Base-by-base conservation (phyloP, 2,888 invertebrate species). In the Macrosiphum euphorbiae region DNA sequence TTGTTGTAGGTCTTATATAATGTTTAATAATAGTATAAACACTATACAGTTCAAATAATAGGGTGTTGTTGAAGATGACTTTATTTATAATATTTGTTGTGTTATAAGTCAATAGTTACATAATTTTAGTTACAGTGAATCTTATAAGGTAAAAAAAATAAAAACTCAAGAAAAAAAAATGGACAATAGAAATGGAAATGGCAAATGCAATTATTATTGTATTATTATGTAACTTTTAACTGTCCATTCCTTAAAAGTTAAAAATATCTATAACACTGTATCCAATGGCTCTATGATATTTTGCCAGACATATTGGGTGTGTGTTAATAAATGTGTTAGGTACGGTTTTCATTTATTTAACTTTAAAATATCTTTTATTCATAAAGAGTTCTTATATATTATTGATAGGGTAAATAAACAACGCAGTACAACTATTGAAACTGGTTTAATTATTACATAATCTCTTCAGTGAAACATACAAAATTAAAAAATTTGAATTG, bases 1-100 rank as follows among this genome's bases (percentile, higher is more conserved):
- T 95, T 95, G 95, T 88, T 88, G 78, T 44, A 5, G 24, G n/a
- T 92, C n/a, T 92, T 88, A 78, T 44, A 92, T 92, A 67, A 92
- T 92, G 11, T 61, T 3, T 78, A 84, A 26, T 24, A 67, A 26
- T 92, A 47, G 26, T 26, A 24, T 90, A 50, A 47, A 47, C 47
- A 44, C n/a, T 61, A 20, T 20, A 35, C 78, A 41, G 20, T 78
- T 5, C 20, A 78, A 78, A 78, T 78, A 78, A 35, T 78, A 41
- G 35, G 35, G 78, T 35, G 20, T 78, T 78, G 78, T 35, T 26
- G 78, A 78, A 78, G 35, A 78, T 41, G 78, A 78, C 20, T 78
- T 78, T 35, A 20, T 78, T 78, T 35, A 78, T 78, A 78, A 35
- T 78, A 78, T 78, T 78, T 78, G 3, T 20, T 78, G 8, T 35